Conservation (phyloP, 2,113 vertebrate species). For the Amphiprion ocellaris region DNA sequence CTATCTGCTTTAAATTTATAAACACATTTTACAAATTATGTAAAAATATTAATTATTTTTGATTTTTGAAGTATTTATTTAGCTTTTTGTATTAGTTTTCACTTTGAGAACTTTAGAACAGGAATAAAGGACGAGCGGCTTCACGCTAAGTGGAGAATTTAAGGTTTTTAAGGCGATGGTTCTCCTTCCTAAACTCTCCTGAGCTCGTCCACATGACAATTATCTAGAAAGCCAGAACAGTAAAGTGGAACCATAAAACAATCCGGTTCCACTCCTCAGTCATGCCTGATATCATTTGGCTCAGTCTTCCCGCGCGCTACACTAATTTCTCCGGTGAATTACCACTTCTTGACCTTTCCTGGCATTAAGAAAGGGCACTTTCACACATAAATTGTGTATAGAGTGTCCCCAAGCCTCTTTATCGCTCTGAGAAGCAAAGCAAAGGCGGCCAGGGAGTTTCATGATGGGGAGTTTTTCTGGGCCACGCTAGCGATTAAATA, state of each 20-base stretch:
- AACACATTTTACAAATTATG: too few species aligned
- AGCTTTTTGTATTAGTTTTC: too few species aligned
- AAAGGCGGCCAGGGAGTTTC: constrained; percentile 10
- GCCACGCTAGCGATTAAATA: constrained; percentile 28
- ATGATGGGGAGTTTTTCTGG: neutral
- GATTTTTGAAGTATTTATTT: too few species aligned
- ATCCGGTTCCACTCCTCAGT: constrained; percentile 21
- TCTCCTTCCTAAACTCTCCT: constrained; percentile 12
- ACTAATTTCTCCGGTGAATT: constrained; percentile 64
- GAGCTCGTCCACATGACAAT: constrained; percentile 38
- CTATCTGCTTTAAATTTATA: too few species aligned
- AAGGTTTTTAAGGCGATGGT: constrained; percentile 19
- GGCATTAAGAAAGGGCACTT: constrained; percentile 70
- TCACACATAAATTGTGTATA: constrained; percentile 59
- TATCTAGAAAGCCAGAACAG: constrained; percentile 54
- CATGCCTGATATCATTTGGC: constrained; percentile 38
- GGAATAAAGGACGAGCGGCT: too few species aligned
- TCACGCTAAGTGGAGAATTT: neutral
- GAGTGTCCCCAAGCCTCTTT: constrained; percentile 30
- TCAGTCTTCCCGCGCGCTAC: constrained; percentile 29
- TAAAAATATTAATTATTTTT: too few species aligned
- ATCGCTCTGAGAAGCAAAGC: constrained; percentile 40
- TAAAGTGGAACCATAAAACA: constrained; percentile 58
- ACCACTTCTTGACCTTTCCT: constrained; percentile 69
- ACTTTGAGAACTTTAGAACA: too few species aligned